Percentiles rank a stretch among this genome's conserved stretches.
These are phyloP conservation scores for Apantesis nais DNA, from an alignment of 2,888 invertebrate genomes.

Conservation along the genomic window DNA sequence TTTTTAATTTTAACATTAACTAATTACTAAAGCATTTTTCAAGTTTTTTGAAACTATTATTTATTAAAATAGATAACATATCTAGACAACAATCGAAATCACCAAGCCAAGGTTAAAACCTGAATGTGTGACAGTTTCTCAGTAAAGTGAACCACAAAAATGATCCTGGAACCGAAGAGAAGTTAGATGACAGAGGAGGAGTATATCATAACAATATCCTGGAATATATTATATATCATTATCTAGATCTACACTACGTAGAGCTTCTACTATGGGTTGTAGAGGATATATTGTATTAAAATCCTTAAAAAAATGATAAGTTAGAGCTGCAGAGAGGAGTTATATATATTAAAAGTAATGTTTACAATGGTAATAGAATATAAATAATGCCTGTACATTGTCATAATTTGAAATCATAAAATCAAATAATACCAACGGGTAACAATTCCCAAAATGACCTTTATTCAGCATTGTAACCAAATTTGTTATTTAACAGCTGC, in stretches of 20 bases:
- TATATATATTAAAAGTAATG: not conserved
- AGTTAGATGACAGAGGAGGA: not conserved
- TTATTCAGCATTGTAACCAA: slow-evolving; percentile 29
- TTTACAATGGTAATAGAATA: not conserved
- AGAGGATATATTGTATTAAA: no score
- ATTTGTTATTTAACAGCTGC: slow-evolving; percentile 36
- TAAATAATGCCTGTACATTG: not conserved
- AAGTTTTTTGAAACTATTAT: no score
- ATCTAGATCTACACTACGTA: no score
- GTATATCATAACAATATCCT: not conserved
- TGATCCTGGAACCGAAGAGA: not conserved
- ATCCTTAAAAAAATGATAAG: not conserved
- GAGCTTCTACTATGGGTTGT: no score
- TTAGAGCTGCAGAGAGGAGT: not conserved
- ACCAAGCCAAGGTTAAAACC: no score
- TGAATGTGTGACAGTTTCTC: no score
- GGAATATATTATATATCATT: not conserved
- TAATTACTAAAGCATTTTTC: no score
- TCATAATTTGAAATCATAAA: not conserved
- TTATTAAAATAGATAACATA: no score
- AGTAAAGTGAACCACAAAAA: no score
- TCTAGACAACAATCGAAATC: no score
- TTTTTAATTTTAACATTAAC: no score
- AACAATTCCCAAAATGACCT: slow-evolving; percentile 14
- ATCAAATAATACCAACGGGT: not conserved